Conservation (phyloP, 2,888 invertebrate genomes). For the Leptothorax acervorum region DNA sequence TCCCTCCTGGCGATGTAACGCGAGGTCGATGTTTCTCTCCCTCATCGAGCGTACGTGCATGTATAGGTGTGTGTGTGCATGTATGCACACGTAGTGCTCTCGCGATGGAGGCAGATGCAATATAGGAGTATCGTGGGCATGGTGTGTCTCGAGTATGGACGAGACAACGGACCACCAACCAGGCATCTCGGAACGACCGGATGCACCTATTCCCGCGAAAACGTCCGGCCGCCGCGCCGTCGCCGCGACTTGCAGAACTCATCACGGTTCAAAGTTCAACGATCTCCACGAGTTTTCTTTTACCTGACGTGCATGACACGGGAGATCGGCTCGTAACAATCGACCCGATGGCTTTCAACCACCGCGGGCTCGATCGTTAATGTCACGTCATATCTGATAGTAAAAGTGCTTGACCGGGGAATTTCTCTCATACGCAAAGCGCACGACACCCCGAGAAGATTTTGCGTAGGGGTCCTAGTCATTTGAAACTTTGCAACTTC, state of each 20-base stretch:
- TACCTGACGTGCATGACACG: not conserved
- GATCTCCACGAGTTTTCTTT: constrained; percentile 40
- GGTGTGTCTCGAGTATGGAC: constrained; percentile 42
- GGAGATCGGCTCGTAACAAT: constrained; percentile 18
- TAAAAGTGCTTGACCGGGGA: not conserved
- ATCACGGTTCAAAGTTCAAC: constrained; percentile 46
- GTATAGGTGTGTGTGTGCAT: too few relatives aligned
- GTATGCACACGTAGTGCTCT: not conserved
- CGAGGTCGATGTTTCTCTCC: constrained; percentile 53
- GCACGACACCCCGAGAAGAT: not conserved
- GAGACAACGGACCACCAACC: constrained; percentile 68
- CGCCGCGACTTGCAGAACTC: constrained; percentile 33
- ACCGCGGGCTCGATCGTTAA: not conserved
- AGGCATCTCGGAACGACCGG: constrained; percentile 50
- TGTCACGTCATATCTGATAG: not conserved
- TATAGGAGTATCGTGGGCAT: constrained; percentile 60
- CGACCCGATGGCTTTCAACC: not conserved
- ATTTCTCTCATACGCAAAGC: not conserved
- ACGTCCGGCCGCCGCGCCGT: constrained; percentile 24
- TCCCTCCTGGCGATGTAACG: constrained; percentile 62
- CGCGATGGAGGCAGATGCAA: constrained; percentile 59
- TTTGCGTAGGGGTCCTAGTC: not conserved
- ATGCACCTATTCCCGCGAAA: constrained; percentile 59
- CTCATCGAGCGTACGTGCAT: constrained; percentile 21
- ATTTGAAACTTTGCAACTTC: too few relatives aligned